Evolutionary conservation across 2,797 vertebrate genomes (phyloP).

Genomic region (Lepilemur septentrionalis): DNA sequence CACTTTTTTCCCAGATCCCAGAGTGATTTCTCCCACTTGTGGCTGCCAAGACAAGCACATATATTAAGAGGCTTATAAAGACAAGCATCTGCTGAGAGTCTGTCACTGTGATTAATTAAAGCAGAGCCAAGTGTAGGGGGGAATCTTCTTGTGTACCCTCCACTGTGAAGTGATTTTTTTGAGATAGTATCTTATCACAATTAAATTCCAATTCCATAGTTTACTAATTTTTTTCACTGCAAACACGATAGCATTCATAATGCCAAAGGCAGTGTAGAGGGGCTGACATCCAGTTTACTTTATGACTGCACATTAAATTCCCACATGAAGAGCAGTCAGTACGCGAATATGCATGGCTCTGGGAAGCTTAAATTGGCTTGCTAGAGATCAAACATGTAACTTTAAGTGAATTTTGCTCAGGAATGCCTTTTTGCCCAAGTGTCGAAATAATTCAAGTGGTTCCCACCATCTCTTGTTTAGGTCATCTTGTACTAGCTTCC

Average conservation of each 20-base stretch:
- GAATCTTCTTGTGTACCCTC: not conserved
- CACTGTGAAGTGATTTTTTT: constrained; percentile 7
- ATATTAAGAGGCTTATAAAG: not conserved
- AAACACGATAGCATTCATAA: constrained; percentile 6
- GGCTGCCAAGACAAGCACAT: not conserved
- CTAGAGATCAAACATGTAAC: constrained; percentile 7
- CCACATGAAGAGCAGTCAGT: not conserved
- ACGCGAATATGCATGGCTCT: not conserved
- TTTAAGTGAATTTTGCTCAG: constrained; percentile 48
- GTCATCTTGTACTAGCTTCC: not conserved
- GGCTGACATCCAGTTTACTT: not conserved
- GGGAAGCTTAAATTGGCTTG: constrained; percentile 18
- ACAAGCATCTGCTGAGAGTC: not conserved
- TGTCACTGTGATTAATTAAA: constrained; percentile 64
- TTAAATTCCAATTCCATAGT: constrained; percentile 67
- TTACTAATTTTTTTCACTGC: not conserved
- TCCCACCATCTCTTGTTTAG: not conserved
- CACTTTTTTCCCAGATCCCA: not conserved
- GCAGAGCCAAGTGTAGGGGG: constrained; percentile 9
- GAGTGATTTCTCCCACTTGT: not conserved
- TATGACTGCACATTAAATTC: not conserved
- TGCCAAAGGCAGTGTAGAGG: not conserved
- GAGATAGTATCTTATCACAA: constrained; percentile 47
- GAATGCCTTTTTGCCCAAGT: not conserved
- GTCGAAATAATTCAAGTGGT: constrained; percentile 52